phyloP scores from a whole-genome alignment of 2,797 vertebrate species.

The Carcharodon carcharias region DNA sequence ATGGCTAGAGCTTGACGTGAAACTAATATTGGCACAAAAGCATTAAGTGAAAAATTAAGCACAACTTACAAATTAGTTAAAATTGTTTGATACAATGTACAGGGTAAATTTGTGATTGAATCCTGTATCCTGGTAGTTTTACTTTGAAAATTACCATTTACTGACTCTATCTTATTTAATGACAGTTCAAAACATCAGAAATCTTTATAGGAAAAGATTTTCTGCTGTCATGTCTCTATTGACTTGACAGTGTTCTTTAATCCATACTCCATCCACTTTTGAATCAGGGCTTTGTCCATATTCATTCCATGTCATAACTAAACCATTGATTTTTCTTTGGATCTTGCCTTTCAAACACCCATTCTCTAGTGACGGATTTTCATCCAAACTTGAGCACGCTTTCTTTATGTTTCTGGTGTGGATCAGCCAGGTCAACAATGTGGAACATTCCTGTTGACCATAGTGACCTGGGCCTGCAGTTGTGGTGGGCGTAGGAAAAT shows the following conservation, averaged over 20 bases:
- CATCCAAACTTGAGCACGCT: neutral
- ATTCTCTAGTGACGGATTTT: neutral
- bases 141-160: neutral
- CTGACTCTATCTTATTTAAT: neutral
- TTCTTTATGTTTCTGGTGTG: neutral
- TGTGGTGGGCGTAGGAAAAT: neutral
- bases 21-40: neutral
- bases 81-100: neutral
- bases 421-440: neutral
- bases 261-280: neutral
- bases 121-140: neutral
- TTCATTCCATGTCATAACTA: conserved; percentile 1
- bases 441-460: neutral
- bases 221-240: neutral
- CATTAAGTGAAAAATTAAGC: neutral
- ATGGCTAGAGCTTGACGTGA: neutral
- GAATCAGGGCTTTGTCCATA: neutral
- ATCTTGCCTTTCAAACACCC: neutral
- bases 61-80: neutral
- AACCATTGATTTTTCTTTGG: neutral
- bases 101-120: neutral
- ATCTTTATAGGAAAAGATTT: neutral
- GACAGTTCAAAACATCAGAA: neutral
- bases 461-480: neutral
- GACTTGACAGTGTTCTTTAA: too few species aligned